These are phyloP conservation scores for Enteromius afrohamiltoni DNA, from an alignment of 2,797 vertebrate species.

Conservation along the genomic window DNA sequence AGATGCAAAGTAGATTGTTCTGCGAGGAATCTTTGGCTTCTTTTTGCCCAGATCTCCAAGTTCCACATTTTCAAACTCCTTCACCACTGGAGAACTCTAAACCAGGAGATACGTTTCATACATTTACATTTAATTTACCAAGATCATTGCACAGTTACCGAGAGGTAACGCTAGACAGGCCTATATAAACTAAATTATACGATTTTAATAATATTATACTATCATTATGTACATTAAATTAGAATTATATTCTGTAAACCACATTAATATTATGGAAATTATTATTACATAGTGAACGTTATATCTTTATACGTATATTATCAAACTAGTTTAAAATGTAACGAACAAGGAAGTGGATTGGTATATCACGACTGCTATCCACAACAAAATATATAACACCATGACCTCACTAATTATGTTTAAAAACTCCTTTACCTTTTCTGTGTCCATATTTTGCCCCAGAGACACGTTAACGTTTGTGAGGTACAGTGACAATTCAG, in stretches of 20 bases:
- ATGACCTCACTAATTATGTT: background rate
- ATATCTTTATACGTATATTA: background rate
- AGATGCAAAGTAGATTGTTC: constrained; percentile 94
- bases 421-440: constrained; percentile 67
- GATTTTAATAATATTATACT: background rate
- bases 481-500: constrained; percentile 71
- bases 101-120: background rate
- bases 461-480: constrained; percentile 73
- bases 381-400: background rate
- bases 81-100: constrained; percentile 70
- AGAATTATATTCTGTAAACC: background rate
- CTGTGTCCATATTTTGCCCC: constrained; percentile 76
- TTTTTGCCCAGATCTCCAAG: constrained; percentile 80
- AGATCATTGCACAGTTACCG: background rate
- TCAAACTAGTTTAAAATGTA: background rate
- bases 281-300: background rate
- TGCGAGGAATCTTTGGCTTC: constrained; percentile 85
- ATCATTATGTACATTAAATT: background rate
- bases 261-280: too few relatives aligned
- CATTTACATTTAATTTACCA: background rate
- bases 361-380: background rate
- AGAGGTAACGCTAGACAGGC: background rate
- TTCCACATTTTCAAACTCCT: constrained; percentile 90
- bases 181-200: background rate
- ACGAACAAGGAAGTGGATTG: constrained; percentile 31